Percentiles rank a stretch among this genome's conserved stretches.
Conservation (phyloP, 2,113 vertebrate genomes). For the Brachyhypopomus gauderio region DNA sequence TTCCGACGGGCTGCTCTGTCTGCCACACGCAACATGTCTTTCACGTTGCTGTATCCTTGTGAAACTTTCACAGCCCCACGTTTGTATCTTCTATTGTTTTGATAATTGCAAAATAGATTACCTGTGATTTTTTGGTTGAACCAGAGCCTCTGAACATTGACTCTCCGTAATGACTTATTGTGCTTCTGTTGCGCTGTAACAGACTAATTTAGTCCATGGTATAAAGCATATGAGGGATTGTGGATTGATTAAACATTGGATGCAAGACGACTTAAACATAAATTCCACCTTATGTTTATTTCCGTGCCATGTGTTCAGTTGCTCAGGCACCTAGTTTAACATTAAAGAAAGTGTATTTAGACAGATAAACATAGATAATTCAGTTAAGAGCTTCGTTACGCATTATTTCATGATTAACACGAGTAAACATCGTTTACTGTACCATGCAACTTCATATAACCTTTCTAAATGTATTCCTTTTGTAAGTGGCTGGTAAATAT, state of each 20-base stretch:
- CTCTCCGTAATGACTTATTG: slow-evolving; percentile 6
- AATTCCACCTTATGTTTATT: not conserved
- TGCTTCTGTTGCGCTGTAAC: not conserved
- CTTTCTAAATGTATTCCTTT: not conserved
- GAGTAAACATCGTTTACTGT: not conserved
- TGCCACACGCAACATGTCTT: not conserved
- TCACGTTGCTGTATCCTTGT: not conserved
- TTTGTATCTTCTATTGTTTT: not conserved
- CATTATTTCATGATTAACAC: not conserved
- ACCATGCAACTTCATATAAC: not conserved
- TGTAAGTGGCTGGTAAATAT: not conserved
- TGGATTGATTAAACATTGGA: slow-evolving; percentile 10
- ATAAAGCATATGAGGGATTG: not conserved
- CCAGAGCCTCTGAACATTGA: not conserved
- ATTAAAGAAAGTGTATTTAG: not conserved
- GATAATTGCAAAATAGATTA: not conserved
- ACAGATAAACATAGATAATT: not conserved
- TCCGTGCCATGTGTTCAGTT: not conserved
- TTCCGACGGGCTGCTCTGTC: not conserved
- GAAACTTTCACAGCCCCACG: not conserved
- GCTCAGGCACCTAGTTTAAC: not conserved
- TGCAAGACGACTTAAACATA: not conserved
- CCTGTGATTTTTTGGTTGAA: not conserved
- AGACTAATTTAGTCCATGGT: slow-evolving; percentile 4
- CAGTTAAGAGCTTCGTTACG: not conserved